A percentile compares a stretch with the other conserved stretches of the same genome.
Conservation (phyloP, 23 tunicate genomes). For the Aplidium turbinatum region DNA sequence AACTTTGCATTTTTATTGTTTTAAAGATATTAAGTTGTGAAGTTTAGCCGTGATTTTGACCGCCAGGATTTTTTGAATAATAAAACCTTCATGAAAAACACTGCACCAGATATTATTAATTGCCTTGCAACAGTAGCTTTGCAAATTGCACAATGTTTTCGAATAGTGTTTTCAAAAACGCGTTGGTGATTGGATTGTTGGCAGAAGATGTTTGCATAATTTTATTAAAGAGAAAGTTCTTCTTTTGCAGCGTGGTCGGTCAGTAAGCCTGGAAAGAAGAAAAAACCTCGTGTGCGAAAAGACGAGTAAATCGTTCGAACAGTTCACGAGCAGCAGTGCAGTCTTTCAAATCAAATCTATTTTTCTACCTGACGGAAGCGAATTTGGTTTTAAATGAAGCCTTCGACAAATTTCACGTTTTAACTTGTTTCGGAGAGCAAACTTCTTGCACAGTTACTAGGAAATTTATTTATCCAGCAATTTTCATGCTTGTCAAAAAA, state of each 20-base stretch:
- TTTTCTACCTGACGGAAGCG: not conserved
- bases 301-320: constrained; percentile 43
- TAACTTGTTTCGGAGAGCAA: too few relatives aligned
- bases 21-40: too few relatives aligned
- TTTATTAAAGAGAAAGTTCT: too few relatives aligned
- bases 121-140: not conserved
- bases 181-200: not conserved
- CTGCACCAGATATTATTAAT: not conserved
- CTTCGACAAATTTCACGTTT: too few relatives aligned
- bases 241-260: constrained; percentile 44
- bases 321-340: not conserved
- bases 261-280: constrained; percentile 57
- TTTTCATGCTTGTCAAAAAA: not conserved
- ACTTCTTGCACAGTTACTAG: too few relatives aligned
- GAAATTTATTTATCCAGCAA: not conserved
- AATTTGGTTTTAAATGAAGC: too few relatives aligned
- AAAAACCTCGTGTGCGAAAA: constrained; percentile 53
- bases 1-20: too few relatives aligned
- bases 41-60: too few relatives aligned
- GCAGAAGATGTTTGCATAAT: too few relatives aligned
- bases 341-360: not conserved
- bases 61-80: too few relatives aligned
- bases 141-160: not conserved
- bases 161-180: not conserved
- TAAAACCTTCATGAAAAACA: not conserved